phyloP scores from a whole-genome alignment of 2,888 invertebrate species.

The Loripinus fragilis region DNA sequence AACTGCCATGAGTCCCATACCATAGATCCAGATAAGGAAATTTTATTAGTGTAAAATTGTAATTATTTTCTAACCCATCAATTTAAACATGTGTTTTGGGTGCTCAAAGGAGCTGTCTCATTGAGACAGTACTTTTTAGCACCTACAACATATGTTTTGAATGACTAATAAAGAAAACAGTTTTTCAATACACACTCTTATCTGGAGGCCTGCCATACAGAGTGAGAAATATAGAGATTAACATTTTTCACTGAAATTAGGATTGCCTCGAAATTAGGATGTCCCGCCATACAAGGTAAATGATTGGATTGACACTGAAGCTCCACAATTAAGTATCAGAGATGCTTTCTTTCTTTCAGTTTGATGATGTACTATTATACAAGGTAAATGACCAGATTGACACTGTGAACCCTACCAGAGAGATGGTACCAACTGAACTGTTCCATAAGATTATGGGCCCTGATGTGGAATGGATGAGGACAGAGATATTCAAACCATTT shows the following conservation, averaged over 20 bases:
- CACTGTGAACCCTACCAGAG: constrained; percentile 55
- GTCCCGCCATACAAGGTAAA: constrained; percentile 60
- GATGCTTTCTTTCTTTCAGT: constrained; percentile 32
- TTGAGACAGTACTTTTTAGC: too few species aligned
- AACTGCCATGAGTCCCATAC: too few species aligned
- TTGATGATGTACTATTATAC: constrained; percentile 47
- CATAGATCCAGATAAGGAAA: too few species aligned
- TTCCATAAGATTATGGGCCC: constrained; percentile 55
- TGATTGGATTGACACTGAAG: constrained; percentile 47
- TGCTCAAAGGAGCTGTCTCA: too few species aligned
- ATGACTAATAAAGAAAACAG: too few species aligned
- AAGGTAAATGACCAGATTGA: constrained; percentile 65
- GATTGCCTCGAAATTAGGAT: too few species aligned
- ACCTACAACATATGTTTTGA: too few species aligned
- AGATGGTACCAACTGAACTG: constrained; percentile 56
- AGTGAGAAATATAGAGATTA: not conserved
- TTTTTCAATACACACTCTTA: too few species aligned
- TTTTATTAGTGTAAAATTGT: too few species aligned
- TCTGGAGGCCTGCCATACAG: not conserved
- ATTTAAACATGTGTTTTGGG: too few species aligned
- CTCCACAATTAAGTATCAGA: too few species aligned
- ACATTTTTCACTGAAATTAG: not conserved
- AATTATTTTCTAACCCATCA: too few species aligned
- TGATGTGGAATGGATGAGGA: constrained; percentile 49
- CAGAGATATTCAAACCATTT: constrained; percentile 64